Base-by-base conservation (phyloP, 30 jellyfish, hydroid and myxozoan species). In the Pseudorhiza aurosa region DNA sequence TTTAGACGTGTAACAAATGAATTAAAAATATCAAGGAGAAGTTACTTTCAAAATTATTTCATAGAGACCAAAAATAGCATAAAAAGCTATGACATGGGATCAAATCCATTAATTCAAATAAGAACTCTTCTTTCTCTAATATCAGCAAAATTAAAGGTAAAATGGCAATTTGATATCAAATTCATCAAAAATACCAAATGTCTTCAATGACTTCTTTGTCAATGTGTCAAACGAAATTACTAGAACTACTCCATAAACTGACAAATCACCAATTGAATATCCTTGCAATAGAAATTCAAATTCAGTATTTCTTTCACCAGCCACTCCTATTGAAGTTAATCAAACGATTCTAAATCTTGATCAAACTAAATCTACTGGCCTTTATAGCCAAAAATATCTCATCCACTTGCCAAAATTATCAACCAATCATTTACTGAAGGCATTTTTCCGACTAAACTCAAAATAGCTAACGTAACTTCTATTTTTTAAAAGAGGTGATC, bases 401-500 rank as follows among this genome's bases (percentile, higher is more conserved):
- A 43, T 36, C 36, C 79, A 39, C 59, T 69, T 15, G 83, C 95
- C 29, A 36, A 29, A 17, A 65, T 70, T 33, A 45, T 72, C 40
- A 83, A 83, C 42, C 83, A 42, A 55, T 69, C 88, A 11, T 71
- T 69, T 67, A 12, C 44, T 58, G 15, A 26, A 18, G 91, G 89
- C 12, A 47, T 55, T 50, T 57, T 45, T 37, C 91, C 96, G 25
- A 25, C 33, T 40, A 68, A 44, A 46, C 56, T 85, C 26, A 85
- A 85, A 58, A 49, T 55, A 59, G 96, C 96, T 36, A 72, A 73
- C 69, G 85, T 62, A 15, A 64, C 47, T 24, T 44, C 90, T 62
- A 53, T 85, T 18, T 78, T 68, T 46, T 72, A 85, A 62, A 85
- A 72, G 78, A 32, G 91, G 90, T 25, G 44, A 85, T 65, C 71